phyloP scores from a whole-genome alignment of 2,888 invertebrate genomes.

The Lypha dubia region DNA sequence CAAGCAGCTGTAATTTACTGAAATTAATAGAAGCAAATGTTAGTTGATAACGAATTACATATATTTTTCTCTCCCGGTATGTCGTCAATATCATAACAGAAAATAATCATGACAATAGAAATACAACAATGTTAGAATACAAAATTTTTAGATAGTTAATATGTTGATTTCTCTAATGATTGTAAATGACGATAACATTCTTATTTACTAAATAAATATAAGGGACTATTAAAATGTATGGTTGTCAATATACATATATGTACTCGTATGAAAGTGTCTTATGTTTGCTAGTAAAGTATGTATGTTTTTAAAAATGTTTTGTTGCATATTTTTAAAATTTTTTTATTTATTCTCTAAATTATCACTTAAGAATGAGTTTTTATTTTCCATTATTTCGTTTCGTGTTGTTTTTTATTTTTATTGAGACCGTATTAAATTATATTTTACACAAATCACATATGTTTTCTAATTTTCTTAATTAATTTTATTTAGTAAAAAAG shows the following conservation, averaged over 20 bases:
- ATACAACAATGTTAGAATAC: neutral
- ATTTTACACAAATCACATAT: constrained; percentile 51
- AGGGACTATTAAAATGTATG: constrained; percentile 22
- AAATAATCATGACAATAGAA: no score
- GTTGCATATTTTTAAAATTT: constrained; percentile 48
- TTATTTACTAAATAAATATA: constrained; percentile 4
- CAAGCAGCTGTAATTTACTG: no score
- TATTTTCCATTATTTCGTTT: constrained; percentile 6
- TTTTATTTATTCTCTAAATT: constrained; percentile 75
- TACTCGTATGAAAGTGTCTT: neutral
- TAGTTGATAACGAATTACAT: no score
- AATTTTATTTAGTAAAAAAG: constrained; percentile 60
- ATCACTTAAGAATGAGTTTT: constrained; percentile 75
- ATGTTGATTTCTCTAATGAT: neutral
- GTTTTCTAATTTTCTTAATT: constrained; percentile 22
- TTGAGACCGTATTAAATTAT: constrained; percentile 26
- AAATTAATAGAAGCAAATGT: no score
- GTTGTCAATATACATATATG: constrained; percentile 10
- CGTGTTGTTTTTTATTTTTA: constrained; percentile 32
- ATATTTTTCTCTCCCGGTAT: no score
- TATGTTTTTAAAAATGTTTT: constrained; percentile 5
- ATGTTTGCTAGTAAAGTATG: neutral
- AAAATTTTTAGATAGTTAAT: neutral
- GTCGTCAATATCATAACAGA: no score
- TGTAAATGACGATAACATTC: neutral